These are phyloP conservation scores for Glaucomys volans DNA, from an alignment of 2,113 vertebrate genomes.

Conservation along the genomic window DNA sequence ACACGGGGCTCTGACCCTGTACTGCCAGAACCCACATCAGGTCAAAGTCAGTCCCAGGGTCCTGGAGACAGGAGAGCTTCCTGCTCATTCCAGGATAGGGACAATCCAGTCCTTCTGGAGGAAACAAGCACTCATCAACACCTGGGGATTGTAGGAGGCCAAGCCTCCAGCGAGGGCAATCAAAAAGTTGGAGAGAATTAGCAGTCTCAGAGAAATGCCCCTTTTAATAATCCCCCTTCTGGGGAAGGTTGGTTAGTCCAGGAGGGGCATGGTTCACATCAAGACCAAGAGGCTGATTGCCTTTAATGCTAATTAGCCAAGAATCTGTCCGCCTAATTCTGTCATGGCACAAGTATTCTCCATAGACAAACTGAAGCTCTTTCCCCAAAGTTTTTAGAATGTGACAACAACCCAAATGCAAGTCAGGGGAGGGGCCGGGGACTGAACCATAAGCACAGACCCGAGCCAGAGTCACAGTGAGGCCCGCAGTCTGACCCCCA, in stretches of 20 bases:
- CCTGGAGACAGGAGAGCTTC: neutral
- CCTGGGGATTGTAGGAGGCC: neutral
- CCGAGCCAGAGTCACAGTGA: neutral
- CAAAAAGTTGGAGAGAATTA: neutral
- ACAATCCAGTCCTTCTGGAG: neutral
- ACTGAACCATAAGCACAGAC: rapidly evolving
- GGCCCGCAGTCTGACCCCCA: neutral
- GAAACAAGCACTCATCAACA: neutral
- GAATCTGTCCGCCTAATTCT: neutral
- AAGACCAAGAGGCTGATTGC: neutral
- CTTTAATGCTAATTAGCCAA: neutral
- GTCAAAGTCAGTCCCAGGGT: neutral
- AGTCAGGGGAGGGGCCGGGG: neutral
- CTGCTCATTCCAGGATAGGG: neutral
- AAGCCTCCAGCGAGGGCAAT: neutral
- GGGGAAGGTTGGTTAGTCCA: neutral
- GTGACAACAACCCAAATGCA: neutral
- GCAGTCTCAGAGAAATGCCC: neutral
- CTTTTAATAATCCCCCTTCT: neutral
- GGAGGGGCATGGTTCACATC: neutral
- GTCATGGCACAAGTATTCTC: neutral
- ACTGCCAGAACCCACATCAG: neutral
- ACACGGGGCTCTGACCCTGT: neutral
- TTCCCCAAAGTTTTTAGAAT: neutral
- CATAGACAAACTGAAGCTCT: neutral